Evolutionary conservation across 1,140 invertebrate genomes (phyloP).

Genomic region (Paracyclopina nana): DNA sequence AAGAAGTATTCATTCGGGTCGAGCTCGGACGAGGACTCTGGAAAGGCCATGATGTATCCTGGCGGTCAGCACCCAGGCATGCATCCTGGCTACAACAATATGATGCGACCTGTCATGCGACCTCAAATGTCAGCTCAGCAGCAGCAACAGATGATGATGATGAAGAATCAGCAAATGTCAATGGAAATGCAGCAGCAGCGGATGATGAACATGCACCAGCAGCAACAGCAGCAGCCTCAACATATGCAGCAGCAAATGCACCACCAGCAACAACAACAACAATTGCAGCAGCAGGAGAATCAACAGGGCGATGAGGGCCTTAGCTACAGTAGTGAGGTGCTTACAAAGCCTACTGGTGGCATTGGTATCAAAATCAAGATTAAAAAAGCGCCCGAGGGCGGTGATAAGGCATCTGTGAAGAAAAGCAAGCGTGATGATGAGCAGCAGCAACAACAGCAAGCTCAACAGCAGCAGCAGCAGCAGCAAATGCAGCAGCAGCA

Average conservation of each 20-base stretch:
- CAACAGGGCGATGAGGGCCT: not conserved
- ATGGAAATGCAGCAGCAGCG: not conserved
- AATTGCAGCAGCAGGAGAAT: not conserved
- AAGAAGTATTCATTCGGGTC: slow-evolving; percentile 8
- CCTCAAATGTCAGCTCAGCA: not conserved
- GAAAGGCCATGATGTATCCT: not conserved
- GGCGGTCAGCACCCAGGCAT: not conserved
- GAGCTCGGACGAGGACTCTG: not conserved
- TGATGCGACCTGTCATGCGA: not conserved
- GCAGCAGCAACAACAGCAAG: slow-evolving; percentile 5
- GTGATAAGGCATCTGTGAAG: not conserved
- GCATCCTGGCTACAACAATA: not conserved
- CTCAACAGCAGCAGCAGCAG: slow-evolving; percentile 4
- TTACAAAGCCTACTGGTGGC: not conserved
- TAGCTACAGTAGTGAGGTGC: not conserved
- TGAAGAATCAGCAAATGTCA: not conserved
- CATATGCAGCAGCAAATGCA: not conserved
- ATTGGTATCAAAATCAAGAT: slow-evolving; percentile 12
- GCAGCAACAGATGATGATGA: slow-evolving; percentile 4
- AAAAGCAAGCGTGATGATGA: not conserved
- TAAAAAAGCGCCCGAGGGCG: not conserved
- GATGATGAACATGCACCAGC: not conserved
- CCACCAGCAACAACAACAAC: not conserved
- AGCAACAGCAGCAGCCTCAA: slow-evolving; percentile 3
- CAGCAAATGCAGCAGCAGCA: slow-evolving; percentile 1